Conservation (phyloP, 2,797 vertebrate genomes). For the Thunnus albacares region DNA sequence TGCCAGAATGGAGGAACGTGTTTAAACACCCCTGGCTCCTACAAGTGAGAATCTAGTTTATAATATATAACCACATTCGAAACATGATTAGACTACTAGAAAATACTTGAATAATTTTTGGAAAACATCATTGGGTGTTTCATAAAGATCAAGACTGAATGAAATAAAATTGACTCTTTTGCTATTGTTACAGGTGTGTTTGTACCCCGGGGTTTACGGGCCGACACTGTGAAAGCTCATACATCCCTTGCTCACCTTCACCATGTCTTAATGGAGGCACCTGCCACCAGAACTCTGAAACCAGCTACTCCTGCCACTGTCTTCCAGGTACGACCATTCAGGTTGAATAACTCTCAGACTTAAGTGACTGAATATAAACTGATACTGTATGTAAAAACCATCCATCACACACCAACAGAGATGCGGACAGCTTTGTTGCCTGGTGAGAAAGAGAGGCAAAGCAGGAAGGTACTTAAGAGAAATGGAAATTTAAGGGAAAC, state of each 20-base stretch:
- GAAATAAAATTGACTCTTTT: constrained; percentile 14
- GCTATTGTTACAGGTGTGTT: constrained; percentile 79
- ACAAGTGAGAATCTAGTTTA: constrained; percentile 72
- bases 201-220: constrained; percentile 90
- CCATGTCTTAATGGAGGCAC: constrained; percentile 95
- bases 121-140: neutral
- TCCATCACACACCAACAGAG: neutral
- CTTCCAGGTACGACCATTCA: constrained; percentile 87
- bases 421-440: neutral
- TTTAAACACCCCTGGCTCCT: constrained; percentile 89
- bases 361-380: neutral
- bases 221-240: constrained; percentile 88
- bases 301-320: constrained; percentile 92
- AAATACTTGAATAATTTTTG: neutral
- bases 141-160: neutral
- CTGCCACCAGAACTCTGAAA: constrained; percentile 90
- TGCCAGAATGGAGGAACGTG: constrained; percentile 91
- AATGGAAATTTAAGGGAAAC: neutral
- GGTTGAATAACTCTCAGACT: neutral
- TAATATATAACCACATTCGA: neutral
- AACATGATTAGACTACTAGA: neutral
- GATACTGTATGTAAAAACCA: neutral
- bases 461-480: neutral
- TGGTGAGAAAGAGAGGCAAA: constrained; percentile 3
- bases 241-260: constrained; percentile 91